phyloP scores from a whole-genome alignment of 2,888 invertebrate species.

The Epistrophe eligans region DNA sequence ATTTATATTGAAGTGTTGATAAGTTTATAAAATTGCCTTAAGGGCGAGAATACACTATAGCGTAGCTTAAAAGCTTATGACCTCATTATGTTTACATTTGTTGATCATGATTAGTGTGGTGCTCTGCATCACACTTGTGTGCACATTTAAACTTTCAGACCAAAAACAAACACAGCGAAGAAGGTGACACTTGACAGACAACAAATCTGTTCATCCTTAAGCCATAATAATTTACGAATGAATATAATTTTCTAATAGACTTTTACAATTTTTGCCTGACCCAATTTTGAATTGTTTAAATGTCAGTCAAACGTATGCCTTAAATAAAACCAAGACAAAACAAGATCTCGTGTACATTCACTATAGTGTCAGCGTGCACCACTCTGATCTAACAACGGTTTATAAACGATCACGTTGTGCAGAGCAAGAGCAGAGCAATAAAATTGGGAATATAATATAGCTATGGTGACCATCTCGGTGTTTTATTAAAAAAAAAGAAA shows the following conservation, averaged over 20 bases:
- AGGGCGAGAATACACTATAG: slow-evolving; percentile 19
- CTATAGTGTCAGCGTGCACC: slow-evolving; percentile 22
- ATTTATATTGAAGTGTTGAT: slow-evolving; percentile 45
- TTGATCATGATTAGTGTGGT: background rate
- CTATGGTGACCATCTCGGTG: slow-evolving; percentile 1
- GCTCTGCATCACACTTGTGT: slow-evolving; percentile 2
- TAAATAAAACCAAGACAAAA: slow-evolving; percentile 48
- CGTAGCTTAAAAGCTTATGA: slow-evolving; percentile 24
- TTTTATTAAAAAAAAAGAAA: background rate
- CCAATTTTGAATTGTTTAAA: slow-evolving; percentile 68
- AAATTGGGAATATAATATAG: slow-evolving; percentile 1
- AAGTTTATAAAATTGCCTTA: slow-evolving; percentile 29
- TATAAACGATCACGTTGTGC: slow-evolving; percentile 23
- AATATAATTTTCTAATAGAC: slow-evolving; percentile 43
- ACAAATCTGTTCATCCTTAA: slow-evolving; percentile 58
- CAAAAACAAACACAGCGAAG: slow-evolving; percentile 3
- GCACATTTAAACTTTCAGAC: slow-evolving; percentile 29
- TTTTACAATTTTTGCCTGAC: slow-evolving; percentile 60
- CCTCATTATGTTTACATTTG: slow-evolving; percentile 35
- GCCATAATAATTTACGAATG: slow-evolving; percentile 22
- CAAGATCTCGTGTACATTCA: slow-evolving; percentile 65
- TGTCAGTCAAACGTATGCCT: slow-evolving; percentile 65
- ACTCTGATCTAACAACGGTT: slow-evolving; percentile 12
- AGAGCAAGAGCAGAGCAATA: slow-evolving; percentile 1
- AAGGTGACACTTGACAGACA: slow-evolving; percentile 39